Evolutionary conservation across 1,140 invertebrate species (phyloP).

Genomic region (Hylyphantes graminicola): DNA sequence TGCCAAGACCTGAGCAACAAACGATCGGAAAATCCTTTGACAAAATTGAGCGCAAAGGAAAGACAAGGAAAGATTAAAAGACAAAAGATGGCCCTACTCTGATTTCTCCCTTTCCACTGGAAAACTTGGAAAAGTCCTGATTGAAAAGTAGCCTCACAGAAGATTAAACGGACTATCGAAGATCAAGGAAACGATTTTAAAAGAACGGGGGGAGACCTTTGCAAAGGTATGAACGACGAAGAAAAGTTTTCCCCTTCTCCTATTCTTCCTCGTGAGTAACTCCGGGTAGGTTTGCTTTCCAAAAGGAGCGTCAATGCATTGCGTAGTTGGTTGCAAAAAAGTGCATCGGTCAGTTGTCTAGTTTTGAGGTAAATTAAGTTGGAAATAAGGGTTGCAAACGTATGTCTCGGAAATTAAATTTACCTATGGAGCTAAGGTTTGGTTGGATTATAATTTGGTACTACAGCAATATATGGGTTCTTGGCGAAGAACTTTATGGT

Average conservation of each 20-base stretch:
- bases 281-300: conserved; percentile 50
- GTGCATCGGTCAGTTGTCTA: too few relatives aligned
- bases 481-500: too few relatives aligned
- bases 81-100: conserved; percentile 37
- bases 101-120: not conserved
- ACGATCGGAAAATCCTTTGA: not conserved
- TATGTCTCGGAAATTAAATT: too few relatives aligned
- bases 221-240: not conserved
- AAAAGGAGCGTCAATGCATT: conserved; percentile 47
- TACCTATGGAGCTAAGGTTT: too few relatives aligned
- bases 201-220: conserved; percentile 30
- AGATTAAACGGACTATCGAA: conserved; percentile 56
- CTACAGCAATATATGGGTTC: too few relatives aligned
- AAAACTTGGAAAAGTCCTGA: conserved; percentile 41
- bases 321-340: too few relatives aligned
- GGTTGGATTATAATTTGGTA: too few relatives aligned
- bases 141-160: conserved; percentile 56
- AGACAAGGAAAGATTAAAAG: conserved; percentile 47
- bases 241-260: conserved; percentile 13
- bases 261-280: conserved; percentile 14
- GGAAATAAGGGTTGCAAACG: too few relatives aligned
- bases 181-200: conserved; percentile 44
- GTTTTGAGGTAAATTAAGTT: too few relatives aligned
- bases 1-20: not conserved
- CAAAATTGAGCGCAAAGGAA: not conserved